A percentile compares a stretch with the other conserved stretches of the same genome.
These are phyloP conservation scores for Ceramica pisi DNA, from an alignment of 2,888 invertebrate species.

Conservation along the genomic window DNA sequence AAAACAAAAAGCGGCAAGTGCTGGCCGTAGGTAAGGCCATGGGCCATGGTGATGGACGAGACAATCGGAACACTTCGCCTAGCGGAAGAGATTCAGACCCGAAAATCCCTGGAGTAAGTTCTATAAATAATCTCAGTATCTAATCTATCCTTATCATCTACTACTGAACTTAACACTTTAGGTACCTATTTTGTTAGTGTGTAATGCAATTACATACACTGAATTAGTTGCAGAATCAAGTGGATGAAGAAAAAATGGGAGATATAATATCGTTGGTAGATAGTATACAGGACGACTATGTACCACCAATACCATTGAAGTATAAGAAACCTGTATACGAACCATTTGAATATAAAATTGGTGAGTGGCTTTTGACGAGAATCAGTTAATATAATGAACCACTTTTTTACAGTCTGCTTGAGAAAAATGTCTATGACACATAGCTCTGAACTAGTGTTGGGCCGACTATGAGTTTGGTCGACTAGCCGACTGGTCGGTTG, in stretches of 20 bases:
- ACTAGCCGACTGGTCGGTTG: no score
- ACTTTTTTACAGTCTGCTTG: no score
- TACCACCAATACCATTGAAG: conserved; percentile 82
- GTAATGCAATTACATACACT: not conserved
- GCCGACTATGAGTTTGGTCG: no score
- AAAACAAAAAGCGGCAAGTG: conserved; percentile 72
- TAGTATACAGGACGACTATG: conserved; percentile 86
- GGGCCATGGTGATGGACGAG: conserved; percentile 79
- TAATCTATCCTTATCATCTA: not conserved
- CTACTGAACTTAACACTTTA: not conserved
- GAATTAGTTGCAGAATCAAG: conserved; percentile 60
- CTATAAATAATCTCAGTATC: not conserved
- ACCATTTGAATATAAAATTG: conserved; percentile 74
- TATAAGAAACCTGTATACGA: conserved; percentile 79
- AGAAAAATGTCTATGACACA: no score
- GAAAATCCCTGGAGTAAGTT: conserved; percentile 63
- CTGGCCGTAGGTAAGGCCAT: conserved; percentile 68
- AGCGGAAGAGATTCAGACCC: conserved; percentile 69
- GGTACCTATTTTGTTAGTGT: not conserved
- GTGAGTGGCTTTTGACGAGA: conserved; percentile 67
- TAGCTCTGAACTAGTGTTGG: no score
- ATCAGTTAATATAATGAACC: not conserved
- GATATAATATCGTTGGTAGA: conserved; percentile 87
- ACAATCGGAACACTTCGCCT: conserved; percentile 78
- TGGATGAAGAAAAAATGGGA: conserved; percentile 86